These are phyloP conservation scores for Ylistrum balloti DNA, from an alignment of 1,140 invertebrate species.

Conservation along the genomic window DNA sequence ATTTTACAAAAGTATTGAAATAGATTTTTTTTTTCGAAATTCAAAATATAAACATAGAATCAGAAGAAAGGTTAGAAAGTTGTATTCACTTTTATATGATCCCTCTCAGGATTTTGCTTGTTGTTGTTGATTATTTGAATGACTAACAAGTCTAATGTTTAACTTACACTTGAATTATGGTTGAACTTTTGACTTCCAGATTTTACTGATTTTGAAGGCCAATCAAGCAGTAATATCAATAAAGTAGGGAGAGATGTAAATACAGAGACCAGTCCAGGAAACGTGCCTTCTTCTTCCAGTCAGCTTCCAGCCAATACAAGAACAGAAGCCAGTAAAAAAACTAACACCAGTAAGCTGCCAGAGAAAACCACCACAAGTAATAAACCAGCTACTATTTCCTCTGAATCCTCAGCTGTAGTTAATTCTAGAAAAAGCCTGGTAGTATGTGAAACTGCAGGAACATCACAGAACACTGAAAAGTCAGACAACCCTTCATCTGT, in stretches of 20 bases:
- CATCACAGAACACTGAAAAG: background rate
- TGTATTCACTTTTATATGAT: too few species aligned
- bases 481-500: background rate
- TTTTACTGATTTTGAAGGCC: conserved; percentile 54
- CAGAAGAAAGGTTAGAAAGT: too few species aligned
- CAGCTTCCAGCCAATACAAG: too few species aligned
- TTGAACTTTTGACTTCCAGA: conserved; percentile 50
- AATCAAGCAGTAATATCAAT: background rate
- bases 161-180: too few species aligned
- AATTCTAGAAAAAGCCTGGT: background rate
- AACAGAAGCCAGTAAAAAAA: background rate
- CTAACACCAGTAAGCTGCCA: too few species aligned
- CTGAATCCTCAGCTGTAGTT: background rate
- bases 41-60: too few species aligned
- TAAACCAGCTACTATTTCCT: background rate
- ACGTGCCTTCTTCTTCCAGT: too few species aligned
- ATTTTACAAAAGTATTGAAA: too few species aligned
- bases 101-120: too few species aligned
- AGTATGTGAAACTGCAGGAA: background rate
- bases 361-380: conserved; percentile 36
- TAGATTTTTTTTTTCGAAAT: too few species aligned
- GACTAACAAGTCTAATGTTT: too few species aligned
- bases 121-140: too few species aligned
- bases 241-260: background rate
- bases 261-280: background rate